Conservation (phyloP, 2,113 vertebrate species). For the Rhodinocichla rosea region DNA sequence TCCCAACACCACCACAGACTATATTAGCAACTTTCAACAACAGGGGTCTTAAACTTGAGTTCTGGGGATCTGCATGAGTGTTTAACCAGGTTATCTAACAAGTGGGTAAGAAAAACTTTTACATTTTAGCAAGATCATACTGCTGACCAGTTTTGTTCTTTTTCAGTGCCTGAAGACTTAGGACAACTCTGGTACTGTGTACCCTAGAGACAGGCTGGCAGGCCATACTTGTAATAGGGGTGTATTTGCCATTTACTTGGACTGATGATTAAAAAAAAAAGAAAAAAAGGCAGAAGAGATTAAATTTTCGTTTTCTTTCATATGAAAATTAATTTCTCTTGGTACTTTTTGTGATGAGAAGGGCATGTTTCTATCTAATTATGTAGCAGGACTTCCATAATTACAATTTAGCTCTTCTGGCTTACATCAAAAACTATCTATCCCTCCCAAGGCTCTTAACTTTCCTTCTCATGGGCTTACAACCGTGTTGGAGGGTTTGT, state of each 20-base stretch:
- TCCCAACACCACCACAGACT: fast-evolving
- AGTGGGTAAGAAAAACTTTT: not conserved
- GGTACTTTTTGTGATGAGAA: not conserved
- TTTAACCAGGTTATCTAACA: not conserved
- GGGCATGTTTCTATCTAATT: not conserved
- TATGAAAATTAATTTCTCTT: not conserved
- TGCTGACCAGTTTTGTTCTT: not conserved
- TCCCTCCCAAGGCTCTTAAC: not conserved
- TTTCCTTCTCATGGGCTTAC: not conserved
- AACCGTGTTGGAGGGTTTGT: not conserved
- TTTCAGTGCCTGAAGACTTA: not conserved
- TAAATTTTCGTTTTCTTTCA: not conserved
- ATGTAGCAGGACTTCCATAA: not conserved
- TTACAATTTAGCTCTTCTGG: not conserved
- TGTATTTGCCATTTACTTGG: not conserved
- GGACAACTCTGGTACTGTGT: not conserved
- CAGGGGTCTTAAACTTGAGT: not conserved
- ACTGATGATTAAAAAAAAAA: not conserved
- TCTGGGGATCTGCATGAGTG: not conserved
- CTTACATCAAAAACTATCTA: not conserved
- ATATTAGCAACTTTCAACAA: not conserved
- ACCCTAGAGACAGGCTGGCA: not conserved
- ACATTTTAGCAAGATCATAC: not conserved
- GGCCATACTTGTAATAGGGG: not conserved
- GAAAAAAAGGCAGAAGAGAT: not conserved